Base-by-base conservation (phyloP, 2,113 vertebrate genomes). In the Psittacus erithacus region DNA sequence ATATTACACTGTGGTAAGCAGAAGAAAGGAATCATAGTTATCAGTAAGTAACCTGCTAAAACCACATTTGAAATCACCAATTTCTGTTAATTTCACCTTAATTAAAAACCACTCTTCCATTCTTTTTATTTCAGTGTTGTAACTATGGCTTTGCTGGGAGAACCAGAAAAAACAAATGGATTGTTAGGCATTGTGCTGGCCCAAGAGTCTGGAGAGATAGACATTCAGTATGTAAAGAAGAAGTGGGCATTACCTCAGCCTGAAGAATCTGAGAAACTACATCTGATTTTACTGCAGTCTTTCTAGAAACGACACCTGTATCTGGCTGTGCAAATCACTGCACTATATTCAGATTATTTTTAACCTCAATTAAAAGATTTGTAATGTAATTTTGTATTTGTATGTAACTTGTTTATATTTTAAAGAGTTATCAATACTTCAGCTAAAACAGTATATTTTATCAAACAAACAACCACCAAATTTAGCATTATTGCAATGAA, bases 161-260 rank as follows among this genome's bases (percentile, higher is more conserved):
- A 99, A 79, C 98, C 98, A 3, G 98, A 98, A 94, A 99, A 98
- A 94, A 91, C 97, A 71, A 98, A 96, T 25, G 94, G 97, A 57
- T 98, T 98, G 83, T 98, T 99, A 57, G 99, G 98, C 44, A 81
- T 99, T 13, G 98, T 96, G 4, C 96, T 99, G 80, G 99, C 98
- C 53, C 98, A 97, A 41, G 90, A 97, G 20, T 99, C 98, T 4
- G 99, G 99, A 69, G 91, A 96, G 31, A 93, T 99, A 35, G 99
- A 99, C 52, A 88, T 99, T 59, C 99, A 99, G n/a, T 98, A 98
- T 93, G 97, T 99, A 80, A 98, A 97, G 81, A 98, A 95, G 92
- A 90, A 90, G 35, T 99, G 99, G 86, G 97, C 98, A 10, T 63
- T 91, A 22, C 96, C 97, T 18, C 88, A 86, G 74, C 33, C 74